phyloP scores from a whole-genome alignment of 2,797 vertebrate species.

The Gymnodraco acuticeps region DNA sequence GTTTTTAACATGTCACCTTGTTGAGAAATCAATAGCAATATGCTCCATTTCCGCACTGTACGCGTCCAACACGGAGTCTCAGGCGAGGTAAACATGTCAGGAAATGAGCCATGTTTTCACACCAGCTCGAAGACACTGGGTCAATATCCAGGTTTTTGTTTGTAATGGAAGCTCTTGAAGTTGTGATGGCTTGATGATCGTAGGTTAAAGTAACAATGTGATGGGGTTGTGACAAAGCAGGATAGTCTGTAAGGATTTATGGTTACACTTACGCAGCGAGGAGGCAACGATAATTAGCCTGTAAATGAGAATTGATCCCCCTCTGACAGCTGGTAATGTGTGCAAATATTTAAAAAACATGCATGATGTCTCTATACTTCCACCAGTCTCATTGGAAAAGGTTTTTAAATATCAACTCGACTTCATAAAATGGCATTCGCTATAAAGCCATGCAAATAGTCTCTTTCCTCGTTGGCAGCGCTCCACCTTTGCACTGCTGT shows the following conservation, averaged over 20 bases:
- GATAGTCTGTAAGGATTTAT: conserved; percentile 49
- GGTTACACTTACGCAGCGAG: conserved; percentile 33
- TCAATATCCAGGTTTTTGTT: conserved; percentile 52
- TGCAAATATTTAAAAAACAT: conserved; percentile 59
- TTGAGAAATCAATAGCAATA: conserved; percentile 53
- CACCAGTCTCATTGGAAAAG: conserved; percentile 17
- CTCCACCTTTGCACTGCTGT: conserved; percentile 25
- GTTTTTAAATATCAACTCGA: conserved; percentile 28
- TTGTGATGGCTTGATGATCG: conserved; percentile 60
- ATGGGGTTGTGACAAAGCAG: conserved; percentile 37
- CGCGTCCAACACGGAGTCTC: conserved; percentile 22
- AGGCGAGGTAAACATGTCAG: conserved; percentile 28
- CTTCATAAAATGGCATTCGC: conserved; percentile 11
- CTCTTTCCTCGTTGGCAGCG: background rate
- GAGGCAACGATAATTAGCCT: conserved; percentile 69
- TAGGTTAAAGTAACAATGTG: conserved; percentile 49
- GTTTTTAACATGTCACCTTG: conserved; percentile 23
- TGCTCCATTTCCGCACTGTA: conserved; percentile 22
- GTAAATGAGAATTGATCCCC: conserved; percentile 74
- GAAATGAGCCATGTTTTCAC: conserved; percentile 52
- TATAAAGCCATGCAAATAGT: conserved; percentile 25
- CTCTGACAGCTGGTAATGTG: conserved; percentile 46
- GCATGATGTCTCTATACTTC: conserved; percentile 23
- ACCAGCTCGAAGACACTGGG: background rate
- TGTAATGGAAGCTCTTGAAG: conserved; percentile 47